Evolutionary conservation across 1,140 invertebrate species (phyloP).

Genomic region (Phenacoccus solenopsis): DNA sequence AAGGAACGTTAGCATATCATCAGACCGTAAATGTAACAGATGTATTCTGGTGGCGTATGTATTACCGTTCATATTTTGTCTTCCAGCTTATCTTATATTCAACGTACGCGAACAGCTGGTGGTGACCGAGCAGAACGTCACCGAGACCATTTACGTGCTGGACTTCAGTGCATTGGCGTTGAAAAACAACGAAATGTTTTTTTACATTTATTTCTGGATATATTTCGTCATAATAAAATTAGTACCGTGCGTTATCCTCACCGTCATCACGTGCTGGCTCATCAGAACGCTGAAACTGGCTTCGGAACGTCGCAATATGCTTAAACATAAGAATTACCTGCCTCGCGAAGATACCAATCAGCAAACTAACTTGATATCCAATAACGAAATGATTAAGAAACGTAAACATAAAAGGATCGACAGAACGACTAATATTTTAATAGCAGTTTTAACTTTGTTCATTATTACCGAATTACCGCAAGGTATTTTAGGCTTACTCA

Average conservation of each 20-base stretch:
- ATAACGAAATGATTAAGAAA: conserved; percentile 39
- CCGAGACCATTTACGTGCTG: conserved; percentile 38
- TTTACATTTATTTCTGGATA: conserved; percentile 66
- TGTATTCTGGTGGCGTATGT: conserved; percentile 69
- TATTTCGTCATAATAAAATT: conserved; percentile 76
- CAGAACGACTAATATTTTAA: conserved; percentile 82
- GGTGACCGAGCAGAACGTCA: conserved; percentile 20
- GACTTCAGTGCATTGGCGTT: conserved; percentile 35
- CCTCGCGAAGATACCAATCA: neutral
- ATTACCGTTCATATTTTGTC: conserved; percentile 67
- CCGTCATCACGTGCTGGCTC: conserved; percentile 62
- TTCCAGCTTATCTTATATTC: conserved; percentile 65
- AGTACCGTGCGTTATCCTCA: conserved; percentile 66
- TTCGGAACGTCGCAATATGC: conserved; percentile 9
- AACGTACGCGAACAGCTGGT: conserved; percentile 28
- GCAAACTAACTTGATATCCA: neutral
- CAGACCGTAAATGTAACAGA: conserved; percentile 49
- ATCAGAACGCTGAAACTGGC: conserved; percentile 47
- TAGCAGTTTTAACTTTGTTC: conserved; percentile 82
- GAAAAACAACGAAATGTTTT: conserved; percentile 37
- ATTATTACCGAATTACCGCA: conserved; percentile 75
- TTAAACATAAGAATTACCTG: conserved; percentile 15
- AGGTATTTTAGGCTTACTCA: conserved; percentile 66
- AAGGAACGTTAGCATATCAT: conserved; percentile 61
- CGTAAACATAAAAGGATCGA: conserved; percentile 62